Evolutionary conservation across 2,797 vertebrate species (phyloP).

Genomic region (Enteromius viviparus): DNA sequence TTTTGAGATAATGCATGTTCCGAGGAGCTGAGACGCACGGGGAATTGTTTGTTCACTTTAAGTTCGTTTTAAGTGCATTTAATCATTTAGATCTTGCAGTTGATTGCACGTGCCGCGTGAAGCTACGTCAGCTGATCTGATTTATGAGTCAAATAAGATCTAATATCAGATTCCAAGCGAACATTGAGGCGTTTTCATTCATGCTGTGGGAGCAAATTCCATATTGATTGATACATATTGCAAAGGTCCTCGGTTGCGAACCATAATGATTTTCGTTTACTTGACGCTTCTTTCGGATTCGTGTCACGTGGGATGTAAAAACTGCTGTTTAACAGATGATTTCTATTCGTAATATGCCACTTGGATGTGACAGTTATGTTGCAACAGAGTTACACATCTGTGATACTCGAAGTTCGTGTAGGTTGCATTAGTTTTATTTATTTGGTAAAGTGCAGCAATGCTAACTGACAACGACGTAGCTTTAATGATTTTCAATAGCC

Average conservation of each 20-base stretch:
- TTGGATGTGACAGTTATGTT: not conserved
- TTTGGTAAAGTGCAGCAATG: not conserved
- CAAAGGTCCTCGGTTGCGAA: not conserved
- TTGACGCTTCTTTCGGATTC: not conserved
- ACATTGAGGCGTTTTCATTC: not conserved
- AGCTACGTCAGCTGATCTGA: not conserved
- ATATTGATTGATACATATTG: not conserved
- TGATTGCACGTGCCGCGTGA: too few species aligned
- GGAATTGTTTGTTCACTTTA: not conserved
- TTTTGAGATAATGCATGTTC: conserved; percentile 58
- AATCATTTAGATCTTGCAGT: not conserved
- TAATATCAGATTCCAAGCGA: too few species aligned
- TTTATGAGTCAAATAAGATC: not conserved
- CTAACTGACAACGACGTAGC: not conserved
- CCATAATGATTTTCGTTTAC: conserved; percentile 25
- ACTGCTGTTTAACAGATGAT: not conserved
- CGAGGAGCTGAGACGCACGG: not conserved
- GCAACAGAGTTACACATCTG: not conserved
- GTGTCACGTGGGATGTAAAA: not conserved
- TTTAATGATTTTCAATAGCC: not conserved
- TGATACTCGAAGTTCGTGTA: not conserved
- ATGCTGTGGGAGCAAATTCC: not conserved
- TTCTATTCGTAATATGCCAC: not conserved
- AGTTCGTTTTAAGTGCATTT: not conserved
- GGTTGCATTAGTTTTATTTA: not conserved